These are phyloP conservation scores for Vidua macroura DNA, from an alignment of 2,113 vertebrate species.

Conservation along the genomic window DNA sequence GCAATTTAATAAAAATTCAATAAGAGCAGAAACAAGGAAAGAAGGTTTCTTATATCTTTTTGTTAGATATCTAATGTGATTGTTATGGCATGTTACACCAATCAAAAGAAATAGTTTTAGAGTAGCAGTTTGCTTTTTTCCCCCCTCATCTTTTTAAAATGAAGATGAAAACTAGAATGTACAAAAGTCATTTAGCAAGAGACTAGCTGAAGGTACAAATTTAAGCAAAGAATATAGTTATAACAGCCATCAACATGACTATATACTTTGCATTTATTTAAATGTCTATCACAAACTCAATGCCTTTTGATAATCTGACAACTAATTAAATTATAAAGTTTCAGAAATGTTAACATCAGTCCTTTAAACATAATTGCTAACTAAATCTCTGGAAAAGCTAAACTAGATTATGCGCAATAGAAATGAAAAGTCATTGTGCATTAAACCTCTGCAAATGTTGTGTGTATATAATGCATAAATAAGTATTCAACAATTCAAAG, in stretches of 20 bases:
- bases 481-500: constrained; percentile 48
- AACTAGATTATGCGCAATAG: constrained; percentile 58
- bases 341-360: constrained; percentile 64
- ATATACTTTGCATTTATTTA: constrained; percentile 70
- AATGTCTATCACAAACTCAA: constrained; percentile 68
- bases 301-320: constrained; percentile 72
- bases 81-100: constrained; percentile 71
- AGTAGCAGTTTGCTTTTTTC: constrained; percentile 64
- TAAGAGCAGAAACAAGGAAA: constrained; percentile 71
- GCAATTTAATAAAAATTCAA: constrained; percentile 76
- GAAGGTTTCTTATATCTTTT: constrained; percentile 70
- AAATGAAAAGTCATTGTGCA: constrained; percentile 61
- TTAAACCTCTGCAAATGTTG: constrained; percentile 67
- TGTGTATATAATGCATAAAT: constrained; percentile 58
- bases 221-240: constrained; percentile 67
- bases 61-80: constrained; percentile 70
- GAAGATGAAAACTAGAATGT: constrained; percentile 67
- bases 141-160: constrained; percentile 70
- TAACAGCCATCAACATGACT: constrained; percentile 54
- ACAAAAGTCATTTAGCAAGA: constrained; percentile 68
- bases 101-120: constrained; percentile 71
- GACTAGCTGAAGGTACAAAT: constrained; percentile 66
- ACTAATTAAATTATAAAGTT: constrained; percentile 74
- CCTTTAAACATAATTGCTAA: constrained; percentile 66
- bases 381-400: constrained; percentile 61